These are phyloP conservation scores for Tapirus indicus DNA, from an alignment of 2,797 vertebrate genomes.

Conservation along the genomic window DNA sequence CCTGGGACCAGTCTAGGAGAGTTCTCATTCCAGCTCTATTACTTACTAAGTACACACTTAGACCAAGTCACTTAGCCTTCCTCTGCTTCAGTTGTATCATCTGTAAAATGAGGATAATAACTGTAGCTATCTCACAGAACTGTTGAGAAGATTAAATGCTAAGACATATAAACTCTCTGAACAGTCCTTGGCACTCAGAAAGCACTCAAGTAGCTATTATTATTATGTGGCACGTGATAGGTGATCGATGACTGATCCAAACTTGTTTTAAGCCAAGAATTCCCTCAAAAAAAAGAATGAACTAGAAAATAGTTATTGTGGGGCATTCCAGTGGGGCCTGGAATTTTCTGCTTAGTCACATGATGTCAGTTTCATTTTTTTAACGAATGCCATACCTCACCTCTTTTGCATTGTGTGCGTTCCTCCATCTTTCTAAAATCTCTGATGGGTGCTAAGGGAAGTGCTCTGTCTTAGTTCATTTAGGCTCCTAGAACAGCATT, in stretches of 20 bases:
- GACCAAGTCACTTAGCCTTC: neutral
- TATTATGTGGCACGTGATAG: neutral
- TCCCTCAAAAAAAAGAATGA: constrained; percentile 36
- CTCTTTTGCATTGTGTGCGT: neutral
- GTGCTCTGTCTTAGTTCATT: neutral
- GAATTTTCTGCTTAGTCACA: neutral
- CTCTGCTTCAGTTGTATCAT: constrained; percentile 48
- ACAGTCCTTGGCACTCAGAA: neutral
- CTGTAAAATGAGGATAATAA: neutral
- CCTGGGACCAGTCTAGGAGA: neutral
- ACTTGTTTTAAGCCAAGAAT: constrained; percentile 5
- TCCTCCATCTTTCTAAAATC: neutral
- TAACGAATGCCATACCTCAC: neutral
- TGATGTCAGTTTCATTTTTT: constrained; percentile 34
- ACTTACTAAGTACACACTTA: neutral
- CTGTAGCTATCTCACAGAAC: neutral
- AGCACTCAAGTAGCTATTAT: neutral
- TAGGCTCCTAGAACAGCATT: neutral
- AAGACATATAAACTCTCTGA: neutral
- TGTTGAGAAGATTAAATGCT: neutral
- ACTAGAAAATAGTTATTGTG: constrained; percentile 34
- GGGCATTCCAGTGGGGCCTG: neutral
- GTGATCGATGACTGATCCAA: neutral
- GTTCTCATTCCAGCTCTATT: neutral
- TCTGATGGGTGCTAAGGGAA: constrained; percentile 1